Percentiles rank a stretch among this genome's conserved stretches.
Evolutionary conservation across 2,113 vertebrate species (phyloP).

Genomic region (Ctenodactylus gundi): DNA sequence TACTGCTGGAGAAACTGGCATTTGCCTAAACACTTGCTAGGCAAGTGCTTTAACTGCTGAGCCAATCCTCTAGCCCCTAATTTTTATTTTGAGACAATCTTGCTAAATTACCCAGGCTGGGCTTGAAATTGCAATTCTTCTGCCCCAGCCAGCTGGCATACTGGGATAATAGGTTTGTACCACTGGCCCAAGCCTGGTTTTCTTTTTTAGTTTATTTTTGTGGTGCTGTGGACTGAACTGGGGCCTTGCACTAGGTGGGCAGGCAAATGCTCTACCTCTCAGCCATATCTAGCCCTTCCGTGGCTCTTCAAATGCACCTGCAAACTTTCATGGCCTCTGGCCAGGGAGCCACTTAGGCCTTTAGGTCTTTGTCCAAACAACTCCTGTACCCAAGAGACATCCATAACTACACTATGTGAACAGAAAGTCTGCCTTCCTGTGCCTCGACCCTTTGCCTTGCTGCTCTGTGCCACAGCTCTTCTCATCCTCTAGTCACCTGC

Average conservation of each 20-base stretch:
- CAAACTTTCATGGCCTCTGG: background rate
- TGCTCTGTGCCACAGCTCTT: background rate
- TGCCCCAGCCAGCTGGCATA: too few relatives aligned
- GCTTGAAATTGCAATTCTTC: too few relatives aligned
- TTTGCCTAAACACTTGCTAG: too few relatives aligned
- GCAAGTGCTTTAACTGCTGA: too few relatives aligned
- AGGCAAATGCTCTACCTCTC: background rate
- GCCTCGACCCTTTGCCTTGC: background rate
- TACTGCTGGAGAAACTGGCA: too few relatives aligned
- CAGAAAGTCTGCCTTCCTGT: background rate
- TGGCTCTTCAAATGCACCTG: background rate
- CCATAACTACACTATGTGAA: background rate
- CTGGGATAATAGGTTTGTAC: too few relatives aligned
- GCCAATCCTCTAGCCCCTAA: too few relatives aligned
- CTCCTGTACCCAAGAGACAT: background rate
- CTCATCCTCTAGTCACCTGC: background rate
- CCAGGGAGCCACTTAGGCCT: background rate
- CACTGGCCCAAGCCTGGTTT: too few relatives aligned
- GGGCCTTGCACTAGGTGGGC: background rate
- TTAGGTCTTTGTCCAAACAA: background rate
- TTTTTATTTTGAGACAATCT: too few relatives aligned
- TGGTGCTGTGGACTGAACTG: background rate
- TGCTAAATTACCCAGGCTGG: too few relatives aligned
- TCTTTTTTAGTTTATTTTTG: background rate
- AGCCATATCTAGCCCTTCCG: background rate